A percentile compares a stretch with the other conserved stretches of the same genome.
Evolutionary conservation across 2,888 invertebrate genomes (phyloP).

Genomic region (Chrysina gloriosa): DNA sequence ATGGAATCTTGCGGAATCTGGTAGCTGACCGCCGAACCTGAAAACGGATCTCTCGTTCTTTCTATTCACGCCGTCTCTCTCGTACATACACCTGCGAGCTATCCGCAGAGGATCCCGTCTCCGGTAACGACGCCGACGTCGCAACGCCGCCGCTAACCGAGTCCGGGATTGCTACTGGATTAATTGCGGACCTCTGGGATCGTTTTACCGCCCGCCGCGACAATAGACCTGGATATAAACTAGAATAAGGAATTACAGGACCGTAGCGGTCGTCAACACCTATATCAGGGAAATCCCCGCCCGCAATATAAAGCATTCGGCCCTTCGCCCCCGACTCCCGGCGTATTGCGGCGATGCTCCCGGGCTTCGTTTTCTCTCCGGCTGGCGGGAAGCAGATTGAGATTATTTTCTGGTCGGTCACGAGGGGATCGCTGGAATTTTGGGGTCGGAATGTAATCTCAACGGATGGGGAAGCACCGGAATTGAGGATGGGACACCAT

Average conservation of each 20-base stretch:
- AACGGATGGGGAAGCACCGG: slow-evolving; percentile 17
- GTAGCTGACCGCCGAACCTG: slow-evolving; percentile 57
- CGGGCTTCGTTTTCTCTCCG: not conserved
- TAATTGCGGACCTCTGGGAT: slow-evolving; percentile 62
- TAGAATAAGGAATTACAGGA: slow-evolving; percentile 59
- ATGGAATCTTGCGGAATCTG: slow-evolving; percentile 56
- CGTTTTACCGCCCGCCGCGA: slow-evolving; percentile 60
- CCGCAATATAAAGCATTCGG: slow-evolving; percentile 50
- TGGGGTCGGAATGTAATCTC: slow-evolving; percentile 34
- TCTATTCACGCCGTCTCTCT: slow-evolving; percentile 21
- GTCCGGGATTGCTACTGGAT: slow-evolving; percentile 60
- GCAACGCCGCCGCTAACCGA: slow-evolving; percentile 47
- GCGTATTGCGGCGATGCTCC: slow-evolving; percentile 9
- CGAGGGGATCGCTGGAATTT: not conserved
- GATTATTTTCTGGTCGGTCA: slow-evolving; percentile 26
- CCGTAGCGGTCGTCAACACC: slow-evolving; percentile 59
- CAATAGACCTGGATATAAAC: slow-evolving; percentile 60
- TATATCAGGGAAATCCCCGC: slow-evolving; percentile 57
- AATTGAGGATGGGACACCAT: slow-evolving; percentile 35
- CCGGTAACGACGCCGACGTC: slow-evolving; percentile 8
- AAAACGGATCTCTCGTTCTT: slow-evolving; percentile 19
- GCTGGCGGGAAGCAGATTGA: slow-evolving; percentile 33
- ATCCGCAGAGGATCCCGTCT: not conserved
- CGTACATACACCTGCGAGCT: not conserved
- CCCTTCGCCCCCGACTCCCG: slow-evolving; percentile 24